phyloP scores from a whole-genome alignment of 2,888 invertebrate species.

The Ectemnius cavifrons region DNA sequence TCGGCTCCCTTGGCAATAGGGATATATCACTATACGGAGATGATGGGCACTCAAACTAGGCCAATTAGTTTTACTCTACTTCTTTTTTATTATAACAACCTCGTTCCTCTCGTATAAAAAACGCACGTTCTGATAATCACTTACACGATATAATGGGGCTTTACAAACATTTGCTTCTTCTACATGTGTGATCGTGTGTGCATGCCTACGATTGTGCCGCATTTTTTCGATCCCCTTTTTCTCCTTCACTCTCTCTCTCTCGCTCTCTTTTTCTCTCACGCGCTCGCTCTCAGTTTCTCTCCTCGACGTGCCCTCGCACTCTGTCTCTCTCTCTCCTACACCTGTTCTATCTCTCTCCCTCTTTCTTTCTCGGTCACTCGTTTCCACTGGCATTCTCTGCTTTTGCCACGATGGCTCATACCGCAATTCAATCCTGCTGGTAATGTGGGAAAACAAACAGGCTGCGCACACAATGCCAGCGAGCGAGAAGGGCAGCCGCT shows the following conservation, averaged over 20 bases:
- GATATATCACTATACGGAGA: too few relatives aligned
- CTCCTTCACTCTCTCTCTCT: not conserved
- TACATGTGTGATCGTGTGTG: slow-evolving; percentile 10
- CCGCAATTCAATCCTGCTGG: slow-evolving; percentile 14
- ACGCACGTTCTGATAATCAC: slow-evolving; percentile 34
- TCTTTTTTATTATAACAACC: slow-evolving; percentile 55
- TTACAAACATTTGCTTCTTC: slow-evolving; percentile 30
- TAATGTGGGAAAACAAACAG: slow-evolving; percentile 17
- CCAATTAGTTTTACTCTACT: slow-evolving; percentile 6
- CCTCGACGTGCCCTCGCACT: slow-evolving; percentile 21
- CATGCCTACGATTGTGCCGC: not conserved
- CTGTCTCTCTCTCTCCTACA: not conserved
- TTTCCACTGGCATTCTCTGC: slow-evolving; percentile 2
- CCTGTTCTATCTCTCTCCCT: not conserved
- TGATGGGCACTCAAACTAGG: not conserved
- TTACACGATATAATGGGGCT: slow-evolving; percentile 44
- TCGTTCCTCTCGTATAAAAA: slow-evolving; percentile 54
- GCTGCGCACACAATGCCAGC: slow-evolving; percentile 7
- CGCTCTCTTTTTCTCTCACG: not conserved
- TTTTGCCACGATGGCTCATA: slow-evolving; percentile 12
- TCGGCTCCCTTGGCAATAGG: too few relatives aligned
- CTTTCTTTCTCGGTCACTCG: not conserved
- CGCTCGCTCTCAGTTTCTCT: slow-evolving; percentile 5
- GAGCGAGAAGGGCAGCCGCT: slow-evolving; percentile 4
- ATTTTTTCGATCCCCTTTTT: slow-evolving; percentile 24